Percentiles rank a stretch among this genome's conserved stretches.
These are phyloP conservation scores for Biston stratarius DNA, from an alignment of 2,888 invertebrate species.

Conservation along the genomic window DNA sequence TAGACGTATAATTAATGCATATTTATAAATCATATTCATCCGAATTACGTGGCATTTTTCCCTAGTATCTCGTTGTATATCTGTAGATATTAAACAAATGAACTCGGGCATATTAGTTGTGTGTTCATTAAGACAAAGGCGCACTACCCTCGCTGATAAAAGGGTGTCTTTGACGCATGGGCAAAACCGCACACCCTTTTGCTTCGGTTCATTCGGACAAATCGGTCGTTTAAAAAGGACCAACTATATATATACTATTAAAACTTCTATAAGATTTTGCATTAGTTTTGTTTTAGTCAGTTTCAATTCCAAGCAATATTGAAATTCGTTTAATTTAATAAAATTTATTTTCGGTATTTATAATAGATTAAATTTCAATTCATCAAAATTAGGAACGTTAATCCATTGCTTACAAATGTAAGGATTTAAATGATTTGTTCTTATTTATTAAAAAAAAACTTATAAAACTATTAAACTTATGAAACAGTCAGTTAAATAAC, in stretches of 20 bases:
- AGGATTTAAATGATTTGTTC: constrained; percentile 16
- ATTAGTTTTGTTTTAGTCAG: not conserved
- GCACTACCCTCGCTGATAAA: constrained; percentile 28
- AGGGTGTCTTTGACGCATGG: constrained; percentile 32
- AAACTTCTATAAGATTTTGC: not conserved
- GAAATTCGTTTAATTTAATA: not conserved
- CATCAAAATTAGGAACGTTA: constrained; percentile 41
- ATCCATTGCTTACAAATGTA: constrained; percentile 32
- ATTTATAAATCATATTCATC: too few species aligned
- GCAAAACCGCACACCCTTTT: constrained; percentile 35
- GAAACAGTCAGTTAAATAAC: constrained; percentile 41
- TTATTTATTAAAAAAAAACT: constrained; percentile 17
- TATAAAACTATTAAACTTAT: constrained; percentile 26
- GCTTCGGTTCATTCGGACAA: constrained; percentile 34
- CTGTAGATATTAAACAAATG: constrained; percentile 14
- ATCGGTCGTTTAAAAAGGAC: constrained; percentile 34
- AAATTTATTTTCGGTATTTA: not conserved
- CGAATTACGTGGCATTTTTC: too few species aligned
- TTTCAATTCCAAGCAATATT: not conserved
- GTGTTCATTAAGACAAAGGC: constrained; percentile 34
- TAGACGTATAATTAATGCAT: too few species aligned
- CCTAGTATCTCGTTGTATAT: not conserved
- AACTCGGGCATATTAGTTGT: constrained; percentile 31
- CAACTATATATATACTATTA: not conserved
- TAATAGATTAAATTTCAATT: constrained; percentile 13